Conservation (phyloP, 1,140 invertebrate species). For the Sminthurides bifidus region DNA sequence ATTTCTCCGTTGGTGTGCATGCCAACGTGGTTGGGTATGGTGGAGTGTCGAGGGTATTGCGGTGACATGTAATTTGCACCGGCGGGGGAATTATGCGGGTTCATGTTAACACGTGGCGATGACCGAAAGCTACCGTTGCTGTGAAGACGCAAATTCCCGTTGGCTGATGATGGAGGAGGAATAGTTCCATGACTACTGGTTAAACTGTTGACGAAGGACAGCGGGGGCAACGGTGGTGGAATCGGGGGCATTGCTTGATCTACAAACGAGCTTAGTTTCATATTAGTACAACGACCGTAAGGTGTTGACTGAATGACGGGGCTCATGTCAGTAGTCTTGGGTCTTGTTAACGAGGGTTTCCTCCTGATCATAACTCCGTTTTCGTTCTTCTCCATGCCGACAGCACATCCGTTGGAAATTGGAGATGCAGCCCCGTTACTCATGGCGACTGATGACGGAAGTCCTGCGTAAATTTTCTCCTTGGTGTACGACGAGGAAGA, state of each 20-base stretch:
- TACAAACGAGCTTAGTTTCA: neutral
- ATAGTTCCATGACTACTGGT: neutral
- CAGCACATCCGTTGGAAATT: too few species aligned
- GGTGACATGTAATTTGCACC: conserved; percentile 2
- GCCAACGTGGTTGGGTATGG: conserved; percentile 2
- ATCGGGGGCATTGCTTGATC: conserved; percentile 18
- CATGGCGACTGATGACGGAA: too few species aligned
- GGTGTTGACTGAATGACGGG: conserved; percentile 4
- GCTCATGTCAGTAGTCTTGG: conserved; percentile 3
- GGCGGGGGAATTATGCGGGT: too few species aligned
- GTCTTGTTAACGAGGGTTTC: conserved; percentile 7
- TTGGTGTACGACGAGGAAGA: too few species aligned
- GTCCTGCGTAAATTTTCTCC: too few species aligned
- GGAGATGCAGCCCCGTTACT: too few species aligned
- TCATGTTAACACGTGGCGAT: neutral
- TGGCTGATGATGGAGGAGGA: neutral
- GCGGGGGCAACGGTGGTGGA: conserved; percentile 21
- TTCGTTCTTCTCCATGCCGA: conserved; percentile 2
- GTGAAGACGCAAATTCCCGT: neutral
- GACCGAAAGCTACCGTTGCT: neutral
- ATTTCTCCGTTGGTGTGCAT: neutral
- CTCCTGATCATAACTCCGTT: conserved; percentile 2
- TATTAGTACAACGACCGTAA: neutral
- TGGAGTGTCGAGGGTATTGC: conserved; percentile 3
- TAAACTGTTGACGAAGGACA: conserved; percentile 11